Evolutionary conservation across 2,113 vertebrate genomes (phyloP), one percentile per base, ranked within the genome.

Genomic region (Pelusios castaneus): DNA sequence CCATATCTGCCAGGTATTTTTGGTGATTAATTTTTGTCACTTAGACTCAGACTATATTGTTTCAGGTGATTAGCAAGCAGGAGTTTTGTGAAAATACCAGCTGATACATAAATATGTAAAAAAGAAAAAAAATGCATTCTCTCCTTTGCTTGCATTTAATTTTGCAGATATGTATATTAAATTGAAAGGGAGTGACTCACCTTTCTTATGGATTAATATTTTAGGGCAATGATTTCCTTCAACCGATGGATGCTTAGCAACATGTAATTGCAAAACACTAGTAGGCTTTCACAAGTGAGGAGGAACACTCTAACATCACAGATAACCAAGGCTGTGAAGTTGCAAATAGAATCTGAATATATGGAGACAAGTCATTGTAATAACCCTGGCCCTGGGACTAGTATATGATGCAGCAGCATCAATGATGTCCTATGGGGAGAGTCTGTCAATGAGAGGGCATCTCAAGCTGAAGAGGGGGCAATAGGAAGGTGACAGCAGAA

Each of bases 21-120:
- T 92, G 43, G 63, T 67, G 89, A 96, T 91, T 92, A 8, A 92
- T 83, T 41, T 22, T 51, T 25, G 79, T 5, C 82, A 31, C 49
- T 84, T 78, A 94, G 29, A 82, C 11, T 27, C 82, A 92, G 83
- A 34, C 25, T 70, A 5, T 78, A 89, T 91, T 94, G 88, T 96
- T 89, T 90, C 47, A 86, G 85, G 11, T 27, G 84, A 82, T 43
- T 75, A 91, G 63, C 85, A 91, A 95, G 47, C 41, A 85, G 13
- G 14, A 91, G 82, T 76, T 86, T 55, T 82, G 73, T 38, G 81
- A 45, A 0, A 11, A 5, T 43, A 43, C 27, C 92, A 92, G 78
- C 79, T 47, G 24, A 75, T 73, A 91, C 34, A 19, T 8, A 91
- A 89, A 89, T 19, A 31, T 27, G 80, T 56, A 91, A 7, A 56